These are phyloP conservation scores for Elachura formosa DNA, from an alignment of 2,113 vertebrate species.

Conservation along the genomic window DNA sequence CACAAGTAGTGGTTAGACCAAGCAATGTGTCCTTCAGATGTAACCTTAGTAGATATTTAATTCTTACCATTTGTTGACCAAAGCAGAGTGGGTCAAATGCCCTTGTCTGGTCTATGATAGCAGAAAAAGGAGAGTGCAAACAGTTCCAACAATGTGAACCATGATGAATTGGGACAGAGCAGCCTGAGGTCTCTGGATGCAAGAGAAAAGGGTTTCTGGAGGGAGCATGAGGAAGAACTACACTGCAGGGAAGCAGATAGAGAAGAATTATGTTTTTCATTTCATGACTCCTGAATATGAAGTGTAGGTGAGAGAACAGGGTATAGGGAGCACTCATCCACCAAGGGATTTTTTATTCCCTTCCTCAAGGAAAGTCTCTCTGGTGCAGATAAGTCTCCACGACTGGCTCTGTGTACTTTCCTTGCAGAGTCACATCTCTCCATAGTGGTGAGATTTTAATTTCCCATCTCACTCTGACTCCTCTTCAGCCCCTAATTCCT, in stretches of 20 bases:
- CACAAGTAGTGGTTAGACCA: background rate
- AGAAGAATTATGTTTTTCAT: background rate
- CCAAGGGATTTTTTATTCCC: background rate
- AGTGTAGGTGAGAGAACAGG: rapidly evolving
- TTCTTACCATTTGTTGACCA: background rate
- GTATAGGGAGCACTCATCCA: rapidly evolving
- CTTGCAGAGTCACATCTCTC: background rate
- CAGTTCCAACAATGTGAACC: background rate
- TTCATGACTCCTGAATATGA: background rate
- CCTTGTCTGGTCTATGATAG: background rate
- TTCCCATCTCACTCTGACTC: background rate
- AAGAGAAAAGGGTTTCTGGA: background rate
- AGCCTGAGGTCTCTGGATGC: background rate
- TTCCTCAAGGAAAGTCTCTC: background rate
- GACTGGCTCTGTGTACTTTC: background rate
- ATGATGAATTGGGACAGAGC: background rate
- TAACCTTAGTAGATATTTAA: background rate
- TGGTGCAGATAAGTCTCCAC: background rate
- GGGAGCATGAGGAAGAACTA: background rate
- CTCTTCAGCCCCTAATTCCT: background rate
- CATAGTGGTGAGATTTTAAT: background rate
- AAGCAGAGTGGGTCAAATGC: background rate
- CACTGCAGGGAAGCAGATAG: background rate
- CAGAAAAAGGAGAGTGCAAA: background rate
- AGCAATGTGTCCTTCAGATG: background rate